phyloP scores from a whole-genome alignment of 35 echinoderm and acorn worm species.

The Diadema setosum region DNA sequence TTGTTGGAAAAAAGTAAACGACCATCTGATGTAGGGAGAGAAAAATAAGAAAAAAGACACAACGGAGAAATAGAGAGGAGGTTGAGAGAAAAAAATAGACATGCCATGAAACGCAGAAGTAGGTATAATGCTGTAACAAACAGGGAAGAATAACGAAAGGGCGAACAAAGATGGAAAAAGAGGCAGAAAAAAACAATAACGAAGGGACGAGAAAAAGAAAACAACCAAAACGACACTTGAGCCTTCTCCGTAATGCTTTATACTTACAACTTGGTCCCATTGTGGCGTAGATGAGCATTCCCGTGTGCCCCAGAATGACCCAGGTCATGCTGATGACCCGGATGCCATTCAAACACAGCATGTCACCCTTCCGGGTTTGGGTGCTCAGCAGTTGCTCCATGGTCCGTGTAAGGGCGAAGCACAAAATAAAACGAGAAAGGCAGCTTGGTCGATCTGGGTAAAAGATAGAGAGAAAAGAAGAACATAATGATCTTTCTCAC shows the following conservation, averaged over 20 bases:
- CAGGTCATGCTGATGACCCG: conserved; percentile 83
- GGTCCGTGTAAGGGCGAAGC: conserved; percentile 66
- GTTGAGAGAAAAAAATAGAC: background rate
- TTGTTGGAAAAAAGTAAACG: too few relatives aligned
- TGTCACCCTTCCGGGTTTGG: conserved; percentile 1
- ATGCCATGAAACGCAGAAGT: background rate
- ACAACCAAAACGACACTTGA: background rate
- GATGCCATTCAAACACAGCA: conserved; percentile 73
- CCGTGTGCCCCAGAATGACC: conserved; percentile 79
- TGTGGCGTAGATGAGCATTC: background rate
- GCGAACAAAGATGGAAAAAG: background rate
- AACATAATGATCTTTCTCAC: too few relatives aligned
- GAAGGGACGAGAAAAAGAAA: background rate
- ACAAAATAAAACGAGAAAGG: conserved; percentile 14
- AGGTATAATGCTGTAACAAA: background rate
- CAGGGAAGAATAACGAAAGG: background rate
- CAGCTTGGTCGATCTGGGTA: background rate
- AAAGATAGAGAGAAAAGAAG: too few relatives aligned
- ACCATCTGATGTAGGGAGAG: too few relatives aligned
- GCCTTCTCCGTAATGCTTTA: background rate
- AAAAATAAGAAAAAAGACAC: background rate
- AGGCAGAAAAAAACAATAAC: background rate
- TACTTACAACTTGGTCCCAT: background rate
- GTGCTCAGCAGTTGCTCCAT: conserved; percentile 42
- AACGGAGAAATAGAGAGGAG: background rate